Base-by-base conservation (phyloP, 2,113 vertebrate genomes). In the Delphinapterus leucas region DNA sequence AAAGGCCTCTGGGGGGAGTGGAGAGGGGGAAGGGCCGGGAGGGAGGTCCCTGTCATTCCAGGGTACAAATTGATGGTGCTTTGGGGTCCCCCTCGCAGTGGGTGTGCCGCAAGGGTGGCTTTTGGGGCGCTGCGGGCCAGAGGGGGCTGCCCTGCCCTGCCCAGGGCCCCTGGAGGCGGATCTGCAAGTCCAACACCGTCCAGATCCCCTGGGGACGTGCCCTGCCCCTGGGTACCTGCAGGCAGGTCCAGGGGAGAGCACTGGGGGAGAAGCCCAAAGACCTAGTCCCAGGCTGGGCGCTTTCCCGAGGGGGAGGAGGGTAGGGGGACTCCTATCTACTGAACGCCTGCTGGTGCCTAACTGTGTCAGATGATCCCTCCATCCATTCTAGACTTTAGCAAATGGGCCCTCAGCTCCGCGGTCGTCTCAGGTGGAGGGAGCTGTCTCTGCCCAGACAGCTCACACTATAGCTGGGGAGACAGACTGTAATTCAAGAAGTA, bases 251-350 rank as follows among this genome's bases (percentile, higher is more conserved):
- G 20, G 20, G 11, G 38, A 6, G 18, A 28, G 12, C 36, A 2
- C 33, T 33, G 9, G 6, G 41, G 28, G 10, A 2, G 1, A 20
- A 41, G 38, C 25, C 7, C n/a, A 5, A 55, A 65, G 38, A 44
- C 26, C 61, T 2, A 1, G 8, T 18, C 18, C 71, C 63, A 61
- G 53, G 26, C 23, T 61, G 88, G 13, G 31, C 60, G 33, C 89
- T 47, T 21, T 25, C 33, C 49, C 53, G 31, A 53, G 47, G 21
- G 76, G 31, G 47, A 5, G 71, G 20, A 21, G 9, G 3, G 17
- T 5, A 3, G 38, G 2, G 5, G 6, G 25, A 70, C 71, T 28
- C 21, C 2, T 17, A 0, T 31, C 71, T 61, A 3, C 49, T 7
- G 8, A 20, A 9, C 6, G 28, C 44, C 83, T 13, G n/a, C 61